These are phyloP conservation scores for Marasmarcha lunaedactyla DNA, from an alignment of 2,888 invertebrate genomes.

Conservation along the genomic window DNA sequence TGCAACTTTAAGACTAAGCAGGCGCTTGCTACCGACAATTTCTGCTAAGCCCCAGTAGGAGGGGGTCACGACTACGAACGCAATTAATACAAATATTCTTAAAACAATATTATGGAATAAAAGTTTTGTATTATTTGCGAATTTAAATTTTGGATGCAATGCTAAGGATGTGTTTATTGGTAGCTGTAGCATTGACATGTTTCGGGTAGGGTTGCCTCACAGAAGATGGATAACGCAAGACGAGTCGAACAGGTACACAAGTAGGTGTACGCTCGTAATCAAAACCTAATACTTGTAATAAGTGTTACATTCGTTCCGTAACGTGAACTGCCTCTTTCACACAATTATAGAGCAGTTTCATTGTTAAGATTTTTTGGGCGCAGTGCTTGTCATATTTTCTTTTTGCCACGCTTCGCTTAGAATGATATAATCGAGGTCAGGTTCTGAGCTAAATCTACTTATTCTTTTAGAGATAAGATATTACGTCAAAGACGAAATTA, in stretches of 20 bases:
- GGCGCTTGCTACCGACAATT: slow-evolving; percentile 29
- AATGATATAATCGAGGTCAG: too few species aligned
- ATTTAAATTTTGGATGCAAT: too few species aligned
- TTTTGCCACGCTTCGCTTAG: too few species aligned
- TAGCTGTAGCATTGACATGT: too few species aligned
- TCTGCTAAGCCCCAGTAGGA: slow-evolving; percentile 29
- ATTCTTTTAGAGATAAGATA: too few species aligned
- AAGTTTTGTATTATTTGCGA: too few species aligned
- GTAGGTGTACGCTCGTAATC: slow-evolving; percentile 20
- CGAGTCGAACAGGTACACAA: slow-evolving; percentile 17
- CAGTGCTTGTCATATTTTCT: too few species aligned
- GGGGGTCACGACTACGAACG: slow-evolving; percentile 31
- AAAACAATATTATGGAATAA: too few species aligned
- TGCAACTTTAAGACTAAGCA: slow-evolving; percentile 45
- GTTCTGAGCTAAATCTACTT: too few species aligned
- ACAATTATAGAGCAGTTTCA: slow-evolving; percentile 2
- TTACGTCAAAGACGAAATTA: too few species aligned
- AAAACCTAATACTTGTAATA: slow-evolving; percentile 34
- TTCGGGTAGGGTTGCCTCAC: neutral
- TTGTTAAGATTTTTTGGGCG: too few species aligned
- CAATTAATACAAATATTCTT: slow-evolving; percentile 57
- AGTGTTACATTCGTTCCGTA: slow-evolving; percentile 59
- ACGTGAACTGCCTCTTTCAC: slow-evolving; percentile 38
- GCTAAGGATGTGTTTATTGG: too few species aligned
- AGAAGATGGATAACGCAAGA: slow-evolving; percentile 6